Evolutionary conservation across 2,888 invertebrate species (phyloP).

Genomic region (Ormyrus pomaceus): DNA sequence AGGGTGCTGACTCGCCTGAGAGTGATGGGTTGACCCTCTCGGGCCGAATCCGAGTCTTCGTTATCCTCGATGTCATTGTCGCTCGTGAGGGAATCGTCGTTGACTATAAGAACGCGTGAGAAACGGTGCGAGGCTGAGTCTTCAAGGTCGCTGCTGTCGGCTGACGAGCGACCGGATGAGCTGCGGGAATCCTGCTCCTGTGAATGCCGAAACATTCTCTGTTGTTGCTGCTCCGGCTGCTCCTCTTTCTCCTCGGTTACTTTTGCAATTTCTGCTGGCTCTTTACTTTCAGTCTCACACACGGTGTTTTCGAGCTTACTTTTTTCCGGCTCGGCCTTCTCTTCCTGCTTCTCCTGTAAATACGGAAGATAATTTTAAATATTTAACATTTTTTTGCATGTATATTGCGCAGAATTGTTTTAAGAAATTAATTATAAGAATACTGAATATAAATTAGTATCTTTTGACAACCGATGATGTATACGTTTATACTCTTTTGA

Average conservation of each 20-base stretch:
- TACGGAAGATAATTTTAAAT: neutral
- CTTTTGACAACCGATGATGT: too few relatives aligned
- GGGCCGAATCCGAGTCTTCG: constrained; percentile 67
- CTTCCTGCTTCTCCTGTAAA: constrained; percentile 38
- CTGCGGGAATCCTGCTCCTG: constrained; percentile 69
- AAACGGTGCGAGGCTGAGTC: constrained; percentile 70
- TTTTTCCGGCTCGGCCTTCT: constrained; percentile 30
- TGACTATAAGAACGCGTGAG: constrained; percentile 74
- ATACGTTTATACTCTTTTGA: too few relatives aligned
- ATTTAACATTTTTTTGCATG: neutral
- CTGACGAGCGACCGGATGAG: constrained; percentile 73
- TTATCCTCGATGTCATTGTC: constrained; percentile 72
- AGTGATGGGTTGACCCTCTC: constrained; percentile 64
- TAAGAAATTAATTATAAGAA: too few relatives aligned
- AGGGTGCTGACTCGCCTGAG: constrained; percentile 65
- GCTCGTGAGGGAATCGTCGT: constrained; percentile 72
- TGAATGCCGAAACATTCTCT: constrained; percentile 67
- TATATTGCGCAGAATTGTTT: too few relatives aligned
- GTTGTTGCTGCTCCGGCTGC: constrained; percentile 33
- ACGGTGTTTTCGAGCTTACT: neutral
- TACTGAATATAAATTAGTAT: too few relatives aligned
- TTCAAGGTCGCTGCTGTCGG: constrained; percentile 73
- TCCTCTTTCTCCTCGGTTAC: constrained; percentile 29
- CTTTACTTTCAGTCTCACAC: neutral
- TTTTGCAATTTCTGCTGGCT: constrained; percentile 7